Evolutionary conservation across 37 sponge, comb jelly and placozoan species (phyloP).

Genomic region (Petrosia ficiformis): DNA sequence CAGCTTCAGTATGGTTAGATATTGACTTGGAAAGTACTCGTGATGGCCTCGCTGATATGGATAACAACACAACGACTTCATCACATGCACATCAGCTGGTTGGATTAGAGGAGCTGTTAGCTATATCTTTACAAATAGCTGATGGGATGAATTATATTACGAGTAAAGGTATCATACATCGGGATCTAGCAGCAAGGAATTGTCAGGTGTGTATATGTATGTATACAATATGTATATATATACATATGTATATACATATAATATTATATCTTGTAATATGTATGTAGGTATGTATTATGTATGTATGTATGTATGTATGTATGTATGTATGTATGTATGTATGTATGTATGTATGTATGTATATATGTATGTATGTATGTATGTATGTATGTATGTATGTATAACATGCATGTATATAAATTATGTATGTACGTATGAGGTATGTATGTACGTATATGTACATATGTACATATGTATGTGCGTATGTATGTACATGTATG

Average conservation of each 20-base stretch:
- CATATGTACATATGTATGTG: too few species aligned
- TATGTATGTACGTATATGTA: too few species aligned
- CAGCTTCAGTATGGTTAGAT: constrained; percentile 38
- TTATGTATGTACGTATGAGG: too few species aligned
- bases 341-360: not conserved
- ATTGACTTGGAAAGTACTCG: constrained; percentile 9
- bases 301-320: too few species aligned
- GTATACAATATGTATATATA: not conserved
- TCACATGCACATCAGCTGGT: constrained; percentile 15
- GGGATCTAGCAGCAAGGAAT: constrained; percentile 69
- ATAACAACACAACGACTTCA: constrained; percentile 5
- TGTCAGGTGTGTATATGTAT: constrained; percentile 45
- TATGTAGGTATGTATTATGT: too few species aligned
- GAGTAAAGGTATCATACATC: constrained; percentile 53
- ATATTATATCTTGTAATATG: too few species aligned
- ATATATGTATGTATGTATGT: not conserved
- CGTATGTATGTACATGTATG: too few species aligned
- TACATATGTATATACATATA: too few species aligned
- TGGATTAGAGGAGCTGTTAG: constrained; percentile 32
- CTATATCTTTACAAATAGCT: constrained; percentile 53
- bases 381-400: not conserved
- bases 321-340: too few species aligned
- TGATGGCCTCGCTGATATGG: constrained; percentile 9
- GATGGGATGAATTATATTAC: constrained; percentile 54
- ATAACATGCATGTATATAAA: too few species aligned